A percentile compares a stretch with the other conserved stretches of the same genome.
These are phyloP conservation scores for Zosterops pallidus DNA, from an alignment of 2,113 vertebrate genomes.

Conservation along the genomic window DNA sequence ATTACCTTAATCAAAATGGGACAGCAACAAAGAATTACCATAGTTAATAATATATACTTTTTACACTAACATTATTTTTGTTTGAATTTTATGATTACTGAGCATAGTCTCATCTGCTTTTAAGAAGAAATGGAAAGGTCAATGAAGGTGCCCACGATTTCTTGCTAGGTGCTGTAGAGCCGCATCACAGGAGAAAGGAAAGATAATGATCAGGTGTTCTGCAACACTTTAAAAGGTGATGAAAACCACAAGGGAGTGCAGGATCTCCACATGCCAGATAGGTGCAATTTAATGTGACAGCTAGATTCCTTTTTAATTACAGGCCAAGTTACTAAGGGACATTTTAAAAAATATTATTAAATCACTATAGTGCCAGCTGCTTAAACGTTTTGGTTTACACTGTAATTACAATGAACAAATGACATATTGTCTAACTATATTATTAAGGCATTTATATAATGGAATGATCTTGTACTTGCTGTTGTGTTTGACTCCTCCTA, in stretches of 20 bases:
- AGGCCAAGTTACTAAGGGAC: background rate
- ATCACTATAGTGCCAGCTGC: background rate
- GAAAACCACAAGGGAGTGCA: background rate
- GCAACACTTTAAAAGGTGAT: background rate
- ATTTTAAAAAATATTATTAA: background rate
- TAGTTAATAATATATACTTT: background rate
- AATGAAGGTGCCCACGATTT: background rate
- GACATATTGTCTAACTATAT: background rate
- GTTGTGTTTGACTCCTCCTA: background rate
- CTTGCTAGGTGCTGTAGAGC: background rate
- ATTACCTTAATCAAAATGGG: background rate
- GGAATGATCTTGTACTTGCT: background rate
- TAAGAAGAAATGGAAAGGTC: background rate
- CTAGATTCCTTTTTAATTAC: background rate
- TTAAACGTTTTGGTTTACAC: background rate
- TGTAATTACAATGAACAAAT: background rate
- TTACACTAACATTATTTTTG: background rate
- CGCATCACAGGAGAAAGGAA: background rate
- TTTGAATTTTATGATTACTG: background rate
- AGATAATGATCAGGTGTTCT: background rate
- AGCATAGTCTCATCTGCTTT: background rate
- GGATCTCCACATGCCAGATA: background rate
- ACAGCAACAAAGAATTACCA: background rate
- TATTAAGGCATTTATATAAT: background rate
- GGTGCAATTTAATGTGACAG: background rate